These are phyloP conservation scores for Peromyscus polionotus DNA, from an alignment of 2,113 vertebrate genomes.

Conservation along the genomic window DNA sequence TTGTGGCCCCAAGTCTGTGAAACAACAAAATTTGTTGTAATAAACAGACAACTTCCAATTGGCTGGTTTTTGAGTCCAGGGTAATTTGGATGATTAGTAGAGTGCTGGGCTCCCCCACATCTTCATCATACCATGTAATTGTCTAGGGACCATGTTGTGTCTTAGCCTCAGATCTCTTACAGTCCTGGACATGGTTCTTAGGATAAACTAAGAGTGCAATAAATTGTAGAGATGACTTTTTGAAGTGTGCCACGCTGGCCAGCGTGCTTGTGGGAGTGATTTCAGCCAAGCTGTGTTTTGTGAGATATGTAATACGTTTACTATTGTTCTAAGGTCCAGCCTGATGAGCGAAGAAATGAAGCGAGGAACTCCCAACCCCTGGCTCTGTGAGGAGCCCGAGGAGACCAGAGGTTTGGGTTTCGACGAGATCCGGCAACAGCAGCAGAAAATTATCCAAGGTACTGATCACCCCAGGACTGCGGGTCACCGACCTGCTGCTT, in stretches of 20 bases:
- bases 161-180: background rate
- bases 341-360: slow-evolving; percentile 90
- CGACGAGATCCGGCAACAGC: slow-evolving; percentile 94
- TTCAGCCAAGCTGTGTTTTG: slow-evolving; percentile 16
- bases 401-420: slow-evolving; percentile 94
- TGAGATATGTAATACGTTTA: slow-evolving; percentile 15
- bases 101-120: background rate
- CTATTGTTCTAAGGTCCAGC: slow-evolving; percentile 89
- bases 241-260: background rate
- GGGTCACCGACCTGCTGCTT: background rate
- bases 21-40: background rate
- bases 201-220: background rate
- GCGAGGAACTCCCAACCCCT: slow-evolving; percentile 89
- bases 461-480: slow-evolving; percentile 22
- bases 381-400: slow-evolving; percentile 95
- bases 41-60: background rate
- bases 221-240: slow-evolving; percentile 34
- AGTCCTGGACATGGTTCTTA: slow-evolving; percentile 15
- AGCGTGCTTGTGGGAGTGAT: background rate
- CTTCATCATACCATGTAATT: background rate
- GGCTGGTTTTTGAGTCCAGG: background rate
- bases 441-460: slow-evolving; percentile 95
- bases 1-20: background rate
- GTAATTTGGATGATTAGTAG: background rate
- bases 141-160: background rate